phyloP scores from a whole-genome alignment of 2,888 invertebrate genomes.

The Himalopsyche kuldschensis region DNA sequence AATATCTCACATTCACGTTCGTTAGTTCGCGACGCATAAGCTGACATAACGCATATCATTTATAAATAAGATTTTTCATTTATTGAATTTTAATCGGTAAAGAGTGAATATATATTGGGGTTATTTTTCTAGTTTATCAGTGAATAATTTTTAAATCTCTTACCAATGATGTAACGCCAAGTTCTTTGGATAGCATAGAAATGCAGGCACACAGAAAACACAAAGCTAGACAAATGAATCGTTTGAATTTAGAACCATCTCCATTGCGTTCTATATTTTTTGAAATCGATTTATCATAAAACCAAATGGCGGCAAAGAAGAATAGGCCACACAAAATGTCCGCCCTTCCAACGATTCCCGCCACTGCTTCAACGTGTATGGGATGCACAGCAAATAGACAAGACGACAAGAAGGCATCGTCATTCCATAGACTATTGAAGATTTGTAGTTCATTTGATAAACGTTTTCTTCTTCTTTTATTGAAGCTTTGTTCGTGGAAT shows the following conservation, averaged over 20 bases:
- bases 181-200: slow-evolving; percentile 91
- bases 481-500: too few relatives aligned
- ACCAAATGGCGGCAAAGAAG: slow-evolving; percentile 70
- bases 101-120: too few relatives aligned
- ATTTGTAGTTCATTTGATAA: too few relatives aligned
- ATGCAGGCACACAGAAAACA: slow-evolving; percentile 55
- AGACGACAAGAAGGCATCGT: slow-evolving; percentile 66
- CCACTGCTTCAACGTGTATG: slow-evolving; percentile 89
- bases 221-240: background rate
- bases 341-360: slow-evolving; percentile 90
- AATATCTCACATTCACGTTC: too few relatives aligned
- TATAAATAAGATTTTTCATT: too few relatives aligned
- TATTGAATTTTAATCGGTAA: too few relatives aligned
- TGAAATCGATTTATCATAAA: slow-evolving; percentile 57
- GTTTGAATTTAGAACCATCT: background rate
- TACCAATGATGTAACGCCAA: slow-evolving; percentile 87
- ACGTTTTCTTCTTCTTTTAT: too few relatives aligned
- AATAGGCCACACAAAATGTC: slow-evolving; percentile 83
- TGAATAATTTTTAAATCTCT: slow-evolving; percentile 47
- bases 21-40: too few relatives aligned
- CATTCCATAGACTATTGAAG: slow-evolving; percentile 37
- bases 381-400: slow-evolving; percentile 89
- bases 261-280: too few relatives aligned
- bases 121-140: too few relatives aligned
- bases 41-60: too few relatives aligned